Evolutionary conservation across 2,797 vertebrate genomes (phyloP).

Genomic region (Propithecus deckenii): DNA sequence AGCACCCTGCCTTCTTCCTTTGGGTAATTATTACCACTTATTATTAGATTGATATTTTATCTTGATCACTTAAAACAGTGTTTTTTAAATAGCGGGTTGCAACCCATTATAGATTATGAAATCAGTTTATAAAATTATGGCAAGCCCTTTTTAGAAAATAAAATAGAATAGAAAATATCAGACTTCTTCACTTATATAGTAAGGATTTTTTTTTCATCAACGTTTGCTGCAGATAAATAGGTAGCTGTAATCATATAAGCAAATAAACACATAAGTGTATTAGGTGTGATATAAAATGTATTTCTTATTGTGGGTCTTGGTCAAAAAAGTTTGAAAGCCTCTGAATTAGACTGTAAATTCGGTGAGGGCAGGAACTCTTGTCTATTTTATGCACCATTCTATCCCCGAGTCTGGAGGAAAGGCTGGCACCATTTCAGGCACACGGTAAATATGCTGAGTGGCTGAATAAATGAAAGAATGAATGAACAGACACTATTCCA

Average conservation of each 20-base stretch:
- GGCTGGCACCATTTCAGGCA: neutral
- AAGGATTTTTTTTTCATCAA: neutral
- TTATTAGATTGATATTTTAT: neutral
- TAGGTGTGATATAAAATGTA: neutral
- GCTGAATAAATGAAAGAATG: neutral
- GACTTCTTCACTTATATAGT: neutral
- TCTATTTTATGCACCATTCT: neutral
- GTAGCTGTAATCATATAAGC: neutral
- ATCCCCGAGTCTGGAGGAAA: neutral
- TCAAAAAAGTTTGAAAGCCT: neutral
- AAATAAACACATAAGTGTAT: neutral
- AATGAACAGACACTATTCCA: neutral
- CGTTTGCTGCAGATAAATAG: neutral
- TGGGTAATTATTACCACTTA: neutral
- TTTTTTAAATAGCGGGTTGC: neutral
- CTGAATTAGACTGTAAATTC: neutral
- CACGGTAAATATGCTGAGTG: neutral
- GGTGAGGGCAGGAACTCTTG: neutral
- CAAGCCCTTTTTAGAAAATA: neutral
- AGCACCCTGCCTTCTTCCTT: neutral
- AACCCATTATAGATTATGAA: neutral
- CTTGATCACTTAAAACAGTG: neutral
- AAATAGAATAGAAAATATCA: neutral
- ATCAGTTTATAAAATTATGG: neutral
- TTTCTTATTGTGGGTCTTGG: constrained; percentile 37